A percentile compares a stretch with the other conserved stretches of the same genome.
Evolutionary conservation across 2,797 vertebrate species (phyloP).

Genomic region (Hirundo rustica): DNA sequence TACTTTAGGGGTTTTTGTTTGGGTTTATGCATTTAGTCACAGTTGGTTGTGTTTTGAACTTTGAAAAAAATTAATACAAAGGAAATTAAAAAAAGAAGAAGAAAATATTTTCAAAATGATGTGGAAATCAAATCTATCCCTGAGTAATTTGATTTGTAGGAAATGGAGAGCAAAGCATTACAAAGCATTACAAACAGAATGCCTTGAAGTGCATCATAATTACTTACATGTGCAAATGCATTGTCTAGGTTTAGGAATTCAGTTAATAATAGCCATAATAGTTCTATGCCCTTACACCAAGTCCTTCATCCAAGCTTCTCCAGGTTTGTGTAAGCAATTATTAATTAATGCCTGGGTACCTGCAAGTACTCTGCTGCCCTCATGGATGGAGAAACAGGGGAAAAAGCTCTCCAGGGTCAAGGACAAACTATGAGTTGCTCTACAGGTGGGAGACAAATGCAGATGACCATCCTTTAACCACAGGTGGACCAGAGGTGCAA

Average conservation of each 20-base stretch:
- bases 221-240: constrained; percentile 82
- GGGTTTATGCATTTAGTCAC: constrained; percentile 80
- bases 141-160: constrained; percentile 82
- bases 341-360: background rate
- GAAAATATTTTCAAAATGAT: constrained; percentile 83
- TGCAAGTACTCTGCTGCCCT: background rate
- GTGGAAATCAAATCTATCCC: constrained; percentile 81
- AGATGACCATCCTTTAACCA: background rate
- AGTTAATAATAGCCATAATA: constrained; percentile 68
- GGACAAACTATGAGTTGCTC: background rate
- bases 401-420: background rate
- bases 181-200: constrained; percentile 79
- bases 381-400: background rate
- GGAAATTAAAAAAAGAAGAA: constrained; percentile 81
- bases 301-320: constrained; percentile 16
- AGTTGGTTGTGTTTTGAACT: constrained; percentile 80
- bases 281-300: constrained; percentile 25
- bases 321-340: background rate
- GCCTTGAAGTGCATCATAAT: constrained; percentile 81
- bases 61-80: constrained; percentile 80
- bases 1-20: constrained; percentile 74
- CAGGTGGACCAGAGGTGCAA: background rate
- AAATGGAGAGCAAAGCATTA: constrained; percentile 82
- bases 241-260: constrained; percentile 72
- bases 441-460: background rate